Evolutionary conservation across 2,888 invertebrate species (phyloP).

Genomic region (Pedicia rivosa): DNA sequence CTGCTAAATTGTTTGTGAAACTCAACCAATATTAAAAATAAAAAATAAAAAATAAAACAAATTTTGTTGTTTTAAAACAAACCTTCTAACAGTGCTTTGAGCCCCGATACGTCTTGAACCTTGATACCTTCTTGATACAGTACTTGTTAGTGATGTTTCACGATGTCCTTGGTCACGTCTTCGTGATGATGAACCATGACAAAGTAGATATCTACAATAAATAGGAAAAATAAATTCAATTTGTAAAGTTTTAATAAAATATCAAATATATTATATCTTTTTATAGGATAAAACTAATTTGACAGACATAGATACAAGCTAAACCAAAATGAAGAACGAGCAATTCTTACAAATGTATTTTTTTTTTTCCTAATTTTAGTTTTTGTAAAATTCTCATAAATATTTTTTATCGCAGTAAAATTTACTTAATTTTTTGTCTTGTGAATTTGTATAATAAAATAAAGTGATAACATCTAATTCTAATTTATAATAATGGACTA

Average conservation of each 20-base stretch:
- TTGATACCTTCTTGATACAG: constrained; percentile 26
- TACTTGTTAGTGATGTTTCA: constrained; percentile 29
- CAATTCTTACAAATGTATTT: no score
- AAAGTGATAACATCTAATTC: no score
- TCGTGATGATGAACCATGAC: constrained; percentile 21
- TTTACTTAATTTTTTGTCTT: no score
- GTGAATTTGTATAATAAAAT: no score
- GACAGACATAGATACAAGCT: neutral
- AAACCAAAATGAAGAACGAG: no score
- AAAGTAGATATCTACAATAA: constrained; percentile 23
- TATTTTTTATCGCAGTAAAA: no score
- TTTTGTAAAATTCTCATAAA: no score
- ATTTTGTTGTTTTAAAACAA: constrained; percentile 1
- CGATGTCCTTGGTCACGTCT: constrained; percentile 24
- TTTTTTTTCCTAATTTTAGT: no score
- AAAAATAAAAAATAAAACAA: no score
- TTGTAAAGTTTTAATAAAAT: neutral
- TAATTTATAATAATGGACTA: no score
- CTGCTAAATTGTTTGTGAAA: no score
- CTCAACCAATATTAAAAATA: no score
- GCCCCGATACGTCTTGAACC: constrained; percentile 26
- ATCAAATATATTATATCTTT: neutral
- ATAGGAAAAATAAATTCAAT: neutral
- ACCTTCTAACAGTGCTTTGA: constrained; percentile 29
- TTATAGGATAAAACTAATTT: neutral